Conservation (phyloP, 2,113 vertebrate species). For the Pterocles burchelli region DNA sequence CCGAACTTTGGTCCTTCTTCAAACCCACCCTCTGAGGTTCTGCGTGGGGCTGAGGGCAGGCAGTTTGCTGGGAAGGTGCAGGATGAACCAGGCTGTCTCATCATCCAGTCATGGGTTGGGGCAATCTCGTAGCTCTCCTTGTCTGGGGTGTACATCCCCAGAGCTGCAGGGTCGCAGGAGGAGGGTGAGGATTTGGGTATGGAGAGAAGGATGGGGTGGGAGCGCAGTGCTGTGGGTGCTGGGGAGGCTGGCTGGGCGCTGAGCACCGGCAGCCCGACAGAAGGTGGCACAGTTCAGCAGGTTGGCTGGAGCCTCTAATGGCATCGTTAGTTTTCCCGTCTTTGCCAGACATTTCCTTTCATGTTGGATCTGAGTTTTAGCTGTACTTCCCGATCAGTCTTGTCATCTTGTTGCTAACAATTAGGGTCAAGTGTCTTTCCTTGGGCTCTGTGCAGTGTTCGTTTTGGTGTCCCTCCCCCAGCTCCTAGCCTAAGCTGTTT, state of each 20-base stretch:
- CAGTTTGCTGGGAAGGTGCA: neutral
- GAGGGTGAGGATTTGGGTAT: neutral
- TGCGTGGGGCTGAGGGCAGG: neutral
- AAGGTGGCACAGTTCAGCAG: constrained; percentile 5
- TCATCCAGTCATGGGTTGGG: accelerated
- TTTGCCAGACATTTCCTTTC: constrained; percentile 56
- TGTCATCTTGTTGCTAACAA: constrained; percentile 60
- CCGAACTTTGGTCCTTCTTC: neutral
- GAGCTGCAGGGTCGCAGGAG: neutral
- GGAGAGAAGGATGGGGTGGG: neutral
- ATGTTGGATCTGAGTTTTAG: constrained; percentile 22
- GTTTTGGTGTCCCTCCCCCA: constrained; percentile 55
- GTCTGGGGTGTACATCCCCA: neutral
- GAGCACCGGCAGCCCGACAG: neutral
- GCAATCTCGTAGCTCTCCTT: neutral
- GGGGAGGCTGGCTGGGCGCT: neutral
- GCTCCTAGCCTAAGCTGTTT: constrained; percentile 61
- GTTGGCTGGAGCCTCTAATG: constrained; percentile 22
- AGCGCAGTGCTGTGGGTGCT: neutral
- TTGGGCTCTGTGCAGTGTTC: constrained; percentile 1
- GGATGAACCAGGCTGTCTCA: neutral
- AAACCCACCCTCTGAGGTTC: neutral
- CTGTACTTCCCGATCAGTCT: constrained; percentile 47
- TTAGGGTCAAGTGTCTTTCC: constrained; percentile 68
- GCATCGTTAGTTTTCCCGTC: constrained; percentile 10